Evolutionary conservation across 2,113 vertebrate species (phyloP).

Genomic region (Pachyramphus minor): DNA sequence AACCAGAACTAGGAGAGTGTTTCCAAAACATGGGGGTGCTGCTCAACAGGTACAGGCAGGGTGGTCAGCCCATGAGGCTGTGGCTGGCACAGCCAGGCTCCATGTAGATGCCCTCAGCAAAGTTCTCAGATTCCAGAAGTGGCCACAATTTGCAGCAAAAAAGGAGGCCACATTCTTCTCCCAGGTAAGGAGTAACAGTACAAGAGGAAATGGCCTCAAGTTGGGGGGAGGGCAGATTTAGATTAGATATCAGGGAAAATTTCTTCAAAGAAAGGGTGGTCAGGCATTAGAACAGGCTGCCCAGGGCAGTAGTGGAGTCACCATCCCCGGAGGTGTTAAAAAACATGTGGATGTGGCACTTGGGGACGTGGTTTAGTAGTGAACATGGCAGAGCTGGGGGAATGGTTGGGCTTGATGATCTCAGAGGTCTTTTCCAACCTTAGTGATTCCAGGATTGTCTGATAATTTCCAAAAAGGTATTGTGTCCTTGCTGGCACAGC

Average conservation of each 20-base stretch:
- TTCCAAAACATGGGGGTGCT: neutral
- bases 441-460: neutral
- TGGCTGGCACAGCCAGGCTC: neutral
- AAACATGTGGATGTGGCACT: neutral
- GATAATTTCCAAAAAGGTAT: neutral
- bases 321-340: neutral
- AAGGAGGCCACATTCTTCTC: neutral
- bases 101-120: neutral
- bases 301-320: neutral
- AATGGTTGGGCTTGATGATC: neutral
- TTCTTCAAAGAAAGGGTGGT: neutral
- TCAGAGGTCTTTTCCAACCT: neutral
- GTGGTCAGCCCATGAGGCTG: neutral
- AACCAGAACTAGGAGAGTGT: neutral
- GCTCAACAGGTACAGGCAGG: neutral
- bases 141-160: neutral
- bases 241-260: neutral
- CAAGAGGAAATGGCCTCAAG: neutral
- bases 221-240: neutral
- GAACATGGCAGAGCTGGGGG: neutral
- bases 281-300: neutral
- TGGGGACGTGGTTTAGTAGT: neutral
- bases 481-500: neutral
- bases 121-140: neutral
- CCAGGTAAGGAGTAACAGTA: neutral